Conservation (phyloP, 1,140 invertebrate species). For the Drosophila malerkotliana region DNA sequence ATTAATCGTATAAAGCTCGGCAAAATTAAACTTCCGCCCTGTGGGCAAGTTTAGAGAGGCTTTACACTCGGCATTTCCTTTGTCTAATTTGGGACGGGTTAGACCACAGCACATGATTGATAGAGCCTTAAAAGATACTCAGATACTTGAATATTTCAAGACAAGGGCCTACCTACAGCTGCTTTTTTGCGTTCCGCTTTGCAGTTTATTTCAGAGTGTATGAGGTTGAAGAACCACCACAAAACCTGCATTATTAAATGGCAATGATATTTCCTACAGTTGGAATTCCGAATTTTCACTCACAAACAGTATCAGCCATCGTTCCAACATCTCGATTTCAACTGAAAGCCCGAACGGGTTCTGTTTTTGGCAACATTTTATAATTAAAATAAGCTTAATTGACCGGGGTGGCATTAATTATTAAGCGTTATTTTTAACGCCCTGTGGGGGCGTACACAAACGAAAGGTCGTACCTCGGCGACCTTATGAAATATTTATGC, state of each 20-base stretch:
- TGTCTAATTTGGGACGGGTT: slow-evolving; percentile 56
- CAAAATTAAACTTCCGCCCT: slow-evolving; percentile 39
- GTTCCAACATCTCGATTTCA: slow-evolving; percentile 9
- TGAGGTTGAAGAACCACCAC: neutral
- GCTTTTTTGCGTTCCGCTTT: slow-evolving; percentile 32
- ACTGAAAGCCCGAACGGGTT: slow-evolving; percentile 13
- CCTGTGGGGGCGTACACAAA: slow-evolving; percentile 7
- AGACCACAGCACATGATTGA: slow-evolving; percentile 54
- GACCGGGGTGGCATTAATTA: slow-evolving; percentile 33
- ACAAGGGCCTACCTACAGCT: slow-evolving; percentile 44
- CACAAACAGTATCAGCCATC: neutral
- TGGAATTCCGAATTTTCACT: neutral
- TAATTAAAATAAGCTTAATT: slow-evolving; percentile 54
- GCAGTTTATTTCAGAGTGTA: slow-evolving; percentile 34
- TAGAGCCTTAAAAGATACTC: slow-evolving; percentile 28
- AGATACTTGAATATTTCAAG: neutral
- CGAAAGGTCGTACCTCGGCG: slow-evolving; percentile 7
- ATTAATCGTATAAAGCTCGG: slow-evolving; percentile 60
- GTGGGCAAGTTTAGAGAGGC: slow-evolving; percentile 37
- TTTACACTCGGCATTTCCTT: slow-evolving; percentile 44
- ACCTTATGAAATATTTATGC: slow-evolving; percentile 9
- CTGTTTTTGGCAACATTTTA: slow-evolving; percentile 20
- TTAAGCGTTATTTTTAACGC: slow-evolving; percentile 39
- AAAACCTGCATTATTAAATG: slow-evolving; percentile 16
- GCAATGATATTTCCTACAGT: neutral